Evolutionary conservation across 1,140 invertebrate species (phyloP), one percentile per base, ranked within the genome.

Genomic region (Brachionus asplanchnoidis): DNA sequence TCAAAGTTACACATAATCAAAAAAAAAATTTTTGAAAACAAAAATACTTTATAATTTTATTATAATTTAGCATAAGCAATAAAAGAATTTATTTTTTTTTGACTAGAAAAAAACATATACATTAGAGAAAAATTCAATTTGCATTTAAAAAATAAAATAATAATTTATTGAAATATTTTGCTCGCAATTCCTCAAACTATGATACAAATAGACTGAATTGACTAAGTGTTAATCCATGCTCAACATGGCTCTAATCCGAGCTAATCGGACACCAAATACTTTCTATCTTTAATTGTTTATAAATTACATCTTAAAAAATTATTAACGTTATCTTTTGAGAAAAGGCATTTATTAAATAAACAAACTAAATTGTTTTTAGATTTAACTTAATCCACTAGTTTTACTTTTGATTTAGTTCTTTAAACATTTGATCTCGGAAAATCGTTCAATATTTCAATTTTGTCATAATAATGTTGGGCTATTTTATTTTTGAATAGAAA

Each of bases 1-100:
- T 56, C n/a, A 60, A 60, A 60, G 53, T 60, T 60, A 60, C 53
- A 60, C 53, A 60, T 60, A 60, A 60, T 60, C 53, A 60, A 60
- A 60, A 60, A 60, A 60, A 60, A 20, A 20, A 23, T 60, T 60
- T 60, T 60, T 60, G 53, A 60, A 60, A 60, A 60, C 53, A 60
- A 60, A 53, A 20, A 60, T 60, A 60, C n/a, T 60, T 60, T 60
- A 60, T 60, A 60, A 60, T 60, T 60, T 60, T 60, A 60, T 60
- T 60, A 60, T 60, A 60, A 60, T 60, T 60, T 60, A 20, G 53
- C n/a, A 60, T 20, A 60, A 60, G 53, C 53, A 60, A 23, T 60
- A 60, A 60, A 60, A 20, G 53, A 60, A 60, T 60, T 60, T 60
- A 9, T 60, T 60, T 60, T 60, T 60, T 60, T 60, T 60, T 23